Evolutionary conservation across 2,797 vertebrate species (phyloP).

Genomic region (Pseudotriccus pelzelni): DNA sequence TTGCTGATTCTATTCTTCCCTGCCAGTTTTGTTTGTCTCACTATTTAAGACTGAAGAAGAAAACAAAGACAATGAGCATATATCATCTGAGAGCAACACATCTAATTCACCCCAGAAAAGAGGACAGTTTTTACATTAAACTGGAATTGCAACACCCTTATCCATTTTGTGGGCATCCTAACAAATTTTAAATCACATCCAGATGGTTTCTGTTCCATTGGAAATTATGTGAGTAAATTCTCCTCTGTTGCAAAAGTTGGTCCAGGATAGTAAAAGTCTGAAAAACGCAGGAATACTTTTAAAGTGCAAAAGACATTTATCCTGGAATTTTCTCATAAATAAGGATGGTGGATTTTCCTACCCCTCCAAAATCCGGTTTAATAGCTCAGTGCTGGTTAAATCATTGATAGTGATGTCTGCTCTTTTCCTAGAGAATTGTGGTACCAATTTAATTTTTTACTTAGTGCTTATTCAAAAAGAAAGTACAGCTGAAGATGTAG

Average conservation of each 20-base stretch:
- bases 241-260: not conserved
- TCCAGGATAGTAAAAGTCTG: not conserved
- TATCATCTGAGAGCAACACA: not conserved
- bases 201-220: not conserved
- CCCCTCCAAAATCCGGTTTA: not conserved
- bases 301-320: not conserved
- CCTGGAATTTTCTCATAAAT: not conserved
- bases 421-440: not conserved
- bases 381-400: not conserved
- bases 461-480: not conserved
- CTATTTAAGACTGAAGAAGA: not conserved
- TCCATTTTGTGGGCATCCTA: not conserved
- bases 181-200: not conserved
- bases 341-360: not conserved
- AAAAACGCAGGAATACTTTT: not conserved
- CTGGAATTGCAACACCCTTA: not conserved
- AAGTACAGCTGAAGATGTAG: not conserved
- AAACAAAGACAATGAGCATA: not conserved
- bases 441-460: not conserved
- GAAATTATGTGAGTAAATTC: not conserved
- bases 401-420: not conserved
- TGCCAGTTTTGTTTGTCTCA: not conserved
- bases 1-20: not conserved
- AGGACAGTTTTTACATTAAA: not conserved
- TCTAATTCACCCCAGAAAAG: not conserved